Percentiles rank a stretch among this genome's conserved stretches.
Evolutionary conservation across 2,888 invertebrate genomes (phyloP).

Genomic region (Cryptocephalus primarius): DNA sequence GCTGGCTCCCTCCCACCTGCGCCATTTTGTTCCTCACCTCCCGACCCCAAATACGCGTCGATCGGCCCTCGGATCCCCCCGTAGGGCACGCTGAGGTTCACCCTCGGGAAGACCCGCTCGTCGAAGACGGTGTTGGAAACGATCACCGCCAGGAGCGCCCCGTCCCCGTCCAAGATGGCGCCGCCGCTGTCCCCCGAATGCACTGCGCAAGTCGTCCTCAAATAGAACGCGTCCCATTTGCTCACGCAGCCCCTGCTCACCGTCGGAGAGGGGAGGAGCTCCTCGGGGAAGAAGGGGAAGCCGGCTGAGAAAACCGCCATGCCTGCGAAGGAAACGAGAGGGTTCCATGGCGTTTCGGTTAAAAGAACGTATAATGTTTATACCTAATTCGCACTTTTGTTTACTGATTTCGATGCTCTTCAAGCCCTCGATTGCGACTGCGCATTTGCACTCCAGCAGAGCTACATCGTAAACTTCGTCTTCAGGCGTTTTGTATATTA

Average conservation of each 20-base stretch:
- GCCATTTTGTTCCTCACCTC: conserved; percentile 10
- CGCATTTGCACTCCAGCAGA: conserved; percentile 30
- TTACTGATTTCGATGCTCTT: no score
- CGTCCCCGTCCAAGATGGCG: conserved; percentile 42
- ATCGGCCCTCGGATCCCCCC: conserved; percentile 7
- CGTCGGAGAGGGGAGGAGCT: conserved; percentile 38
- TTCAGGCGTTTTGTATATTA: conserved; percentile 40
- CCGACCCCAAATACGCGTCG: conserved; percentile 3
- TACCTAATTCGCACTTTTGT: no score
- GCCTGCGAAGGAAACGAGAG: conserved; percentile 25
- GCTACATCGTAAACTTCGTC: conserved; percentile 43
- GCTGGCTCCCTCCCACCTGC: no score
- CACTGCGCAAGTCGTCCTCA: conserved; percentile 53
- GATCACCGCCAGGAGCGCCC: conserved; percentile 45
- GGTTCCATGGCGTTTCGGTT: no score
- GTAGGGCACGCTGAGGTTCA: conserved; percentile 52
- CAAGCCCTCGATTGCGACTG: background rate
- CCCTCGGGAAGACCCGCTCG: conserved; percentile 42
- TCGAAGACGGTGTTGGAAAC: conserved; percentile 43
- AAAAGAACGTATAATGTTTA: no score
- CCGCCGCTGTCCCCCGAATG: conserved; percentile 55
- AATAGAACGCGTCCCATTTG: conserved; percentile 42
- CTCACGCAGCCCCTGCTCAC: conserved; percentile 47
- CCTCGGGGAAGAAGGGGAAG: conserved; percentile 45
- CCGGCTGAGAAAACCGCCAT: conserved; percentile 48